Evolutionary conservation across 2,888 invertebrate species (phyloP), one percentile per base, ranked within the genome.

Genomic region (Saturnia pavonia): DNA sequence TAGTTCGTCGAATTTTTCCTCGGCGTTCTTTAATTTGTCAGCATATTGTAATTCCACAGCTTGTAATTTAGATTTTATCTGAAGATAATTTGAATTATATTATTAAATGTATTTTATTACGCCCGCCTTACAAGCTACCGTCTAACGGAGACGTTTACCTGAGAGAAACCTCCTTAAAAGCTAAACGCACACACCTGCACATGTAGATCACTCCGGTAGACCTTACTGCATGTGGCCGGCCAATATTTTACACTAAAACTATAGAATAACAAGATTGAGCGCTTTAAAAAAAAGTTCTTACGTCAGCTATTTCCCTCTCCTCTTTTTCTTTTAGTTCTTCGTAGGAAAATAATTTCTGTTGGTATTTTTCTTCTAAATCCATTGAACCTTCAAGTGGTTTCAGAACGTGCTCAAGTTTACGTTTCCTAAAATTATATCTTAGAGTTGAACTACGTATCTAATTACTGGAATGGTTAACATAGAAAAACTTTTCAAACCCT

Each of bases 311-410:
- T 81, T 93, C 93, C 71, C 76, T 83, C 76, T 92, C 91, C 27
- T 88, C 84, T 69, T 88, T 90, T 63, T 86, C 85, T 71, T 92
- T 91, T 9, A 92, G 73, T 69, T 91, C 88, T 76, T 91, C 88
- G 68, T 89, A 94, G 1, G 84, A 69, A 11, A 86, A 78, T 9
- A 94, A 76, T 70, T 90, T 92, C 67, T 87, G 85, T 69, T 90
- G 88, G 76, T 91, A 94, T 74, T 93, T 93, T 68, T 92, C 94
- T 79, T 93, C 94, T 70, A 93, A 84, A 77, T 94, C 94, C 16
- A 73, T 42, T 19, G 88, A 85, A 22, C 83, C 84, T 73, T 92
- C 91, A 22, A 91, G 70, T 1, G 91, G 85, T 76, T 94, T 94
- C 40, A 94, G 78, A 25, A 92, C 92, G 70, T 94, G 92, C 25